Evolutionary conservation across 2,888 invertebrate genomes (phyloP).

Genomic region (Dryobota labecula): DNA sequence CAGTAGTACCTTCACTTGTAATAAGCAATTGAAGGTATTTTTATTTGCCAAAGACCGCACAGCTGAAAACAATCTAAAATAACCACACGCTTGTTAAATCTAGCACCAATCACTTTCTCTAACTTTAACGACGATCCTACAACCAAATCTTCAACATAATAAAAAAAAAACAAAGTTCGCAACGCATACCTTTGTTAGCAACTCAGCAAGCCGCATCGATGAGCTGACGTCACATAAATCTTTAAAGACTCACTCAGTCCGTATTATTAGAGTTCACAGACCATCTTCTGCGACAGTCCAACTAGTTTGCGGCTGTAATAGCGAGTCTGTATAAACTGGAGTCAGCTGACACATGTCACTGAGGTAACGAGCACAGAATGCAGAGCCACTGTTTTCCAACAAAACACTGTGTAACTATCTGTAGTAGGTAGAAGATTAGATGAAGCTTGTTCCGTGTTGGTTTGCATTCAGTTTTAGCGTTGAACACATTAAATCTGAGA

Average conservation of each 20-base stretch:
- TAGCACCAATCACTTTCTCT: neutral
- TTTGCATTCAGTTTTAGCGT: conserved; percentile 57
- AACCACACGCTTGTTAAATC: neutral
- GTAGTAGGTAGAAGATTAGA: conserved; percentile 47
- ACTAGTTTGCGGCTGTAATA: conserved; percentile 66
- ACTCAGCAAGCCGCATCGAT: conserved; percentile 42
- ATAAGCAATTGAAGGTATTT: neutral
- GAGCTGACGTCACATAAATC: conserved; percentile 64
- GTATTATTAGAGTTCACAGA: conserved; percentile 64
- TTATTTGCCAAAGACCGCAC: neutral
- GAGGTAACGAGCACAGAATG: conserved; percentile 74
- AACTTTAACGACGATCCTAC: neutral
- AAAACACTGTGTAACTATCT: conserved; percentile 63
- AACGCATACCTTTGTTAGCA: conserved; percentile 50
- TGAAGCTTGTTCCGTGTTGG: conserved; percentile 46
- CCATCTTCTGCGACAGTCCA: conserved; percentile 62
- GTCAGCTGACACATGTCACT: conserved; percentile 73
- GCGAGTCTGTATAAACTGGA: conserved; percentile 65
- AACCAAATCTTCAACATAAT: conserved; percentile 16
- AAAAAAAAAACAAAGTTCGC: conserved; percentile 20
- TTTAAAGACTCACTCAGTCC: conserved; percentile 63
- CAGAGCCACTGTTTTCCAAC: conserved; percentile 66
- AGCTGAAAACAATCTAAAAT: neutral
- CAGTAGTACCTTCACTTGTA: neutral
- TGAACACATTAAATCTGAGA: conserved; percentile 43